Base-by-base conservation (phyloP, 2,113 vertebrate species). In the Sceloporus tristichus region DNA sequence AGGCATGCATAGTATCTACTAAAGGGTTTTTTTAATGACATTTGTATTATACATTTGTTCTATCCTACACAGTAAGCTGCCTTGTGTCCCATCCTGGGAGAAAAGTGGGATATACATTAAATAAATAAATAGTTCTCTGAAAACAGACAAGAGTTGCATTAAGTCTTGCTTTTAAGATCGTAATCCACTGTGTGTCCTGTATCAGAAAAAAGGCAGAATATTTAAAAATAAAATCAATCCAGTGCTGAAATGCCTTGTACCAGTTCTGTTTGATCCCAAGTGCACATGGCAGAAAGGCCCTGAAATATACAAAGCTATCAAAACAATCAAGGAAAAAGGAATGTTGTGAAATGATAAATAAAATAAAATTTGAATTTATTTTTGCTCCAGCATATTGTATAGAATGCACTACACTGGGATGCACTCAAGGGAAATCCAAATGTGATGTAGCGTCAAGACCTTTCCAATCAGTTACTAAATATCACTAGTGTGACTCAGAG, bases 391-490 rank as follows among this genome's bases (percentile, higher is more conserved):
- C 71, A 83, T 86, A 85, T 80, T 82, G 2, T 3, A 34, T 77
- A 29, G 2, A 16, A 0, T 48, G 40, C 0, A 77, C 29, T 83
- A 91, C 19, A 40, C 84, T 90, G 84, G 86, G 68, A 81, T 74
- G 59, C 4, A 74, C 34, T 53, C n/a, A 1, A 9, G 83, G 48
- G 91, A 93, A 91, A 87, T 90, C n/a, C 65, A 0, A 21, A 0
- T 29, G 21, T 68, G 0, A 68, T 79, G 59, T 53, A 11, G 0
- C 10, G 18, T 73, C 54, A 68, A 75, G 56, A 90, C 48, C 29
- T 89, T 2, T 89, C 79, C 91, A 79, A 89, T 92, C 92, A 93
- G 73, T 68, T 90, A 59, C 82, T 79, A 90, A 92, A 16, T 92
- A 91, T 74, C 70, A 56, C 75, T 87, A 74, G 16, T 82, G 38